Percentiles rank a stretch among this genome's conserved stretches.
These are phyloP conservation scores for Chrysogorgia sp. DNA, from an alignment of 92 coral and sea anemone genomes.

Conservation along the genomic window DNA sequence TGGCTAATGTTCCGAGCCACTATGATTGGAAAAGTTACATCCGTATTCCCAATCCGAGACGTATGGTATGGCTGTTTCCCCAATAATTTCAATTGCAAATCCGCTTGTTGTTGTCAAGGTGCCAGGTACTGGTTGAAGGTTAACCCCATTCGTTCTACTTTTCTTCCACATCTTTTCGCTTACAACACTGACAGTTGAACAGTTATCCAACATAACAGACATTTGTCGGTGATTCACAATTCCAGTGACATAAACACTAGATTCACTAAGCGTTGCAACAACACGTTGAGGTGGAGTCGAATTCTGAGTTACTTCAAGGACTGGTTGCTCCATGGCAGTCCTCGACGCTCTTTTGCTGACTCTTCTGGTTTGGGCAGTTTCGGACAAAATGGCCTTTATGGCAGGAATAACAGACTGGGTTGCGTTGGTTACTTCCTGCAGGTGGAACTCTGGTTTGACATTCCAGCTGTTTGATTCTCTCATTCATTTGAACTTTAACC, in stretches of 20 bases:
- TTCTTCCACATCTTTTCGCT: constrained; percentile 58
- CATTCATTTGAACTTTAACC: constrained; percentile 50
- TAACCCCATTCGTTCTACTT: constrained; percentile 32
- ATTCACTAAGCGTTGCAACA: constrained; percentile 38
- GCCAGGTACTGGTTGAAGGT: constrained; percentile 48
- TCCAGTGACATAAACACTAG: constrained; percentile 44
- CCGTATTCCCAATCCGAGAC: constrained; percentile 46
- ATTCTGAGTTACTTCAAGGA: constrained; percentile 33
- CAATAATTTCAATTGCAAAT: constrained; percentile 29
- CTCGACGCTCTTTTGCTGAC: constrained; percentile 25
- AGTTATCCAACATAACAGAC: constrained; percentile 52
- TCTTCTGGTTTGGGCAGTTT: constrained; percentile 43
- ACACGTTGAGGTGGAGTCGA: constrained; percentile 40
- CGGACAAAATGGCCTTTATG: constrained; percentile 50
- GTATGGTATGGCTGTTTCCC: constrained; percentile 15
- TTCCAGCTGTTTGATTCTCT: constrained; percentile 48
- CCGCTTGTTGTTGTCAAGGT: no score
- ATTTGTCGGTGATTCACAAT: constrained; percentile 43
- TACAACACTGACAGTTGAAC: constrained; percentile 35
- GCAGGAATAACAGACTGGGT: no score
- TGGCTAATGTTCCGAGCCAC: constrained; percentile 46
- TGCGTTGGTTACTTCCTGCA: no score
- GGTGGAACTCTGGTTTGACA: not conserved
- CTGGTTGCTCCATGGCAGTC: constrained; percentile 57
- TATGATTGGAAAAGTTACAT: constrained; percentile 30